phyloP scores from a whole-genome alignment of 2,113 vertebrate genomes.

The Oreotrochilus melanogaster region DNA sequence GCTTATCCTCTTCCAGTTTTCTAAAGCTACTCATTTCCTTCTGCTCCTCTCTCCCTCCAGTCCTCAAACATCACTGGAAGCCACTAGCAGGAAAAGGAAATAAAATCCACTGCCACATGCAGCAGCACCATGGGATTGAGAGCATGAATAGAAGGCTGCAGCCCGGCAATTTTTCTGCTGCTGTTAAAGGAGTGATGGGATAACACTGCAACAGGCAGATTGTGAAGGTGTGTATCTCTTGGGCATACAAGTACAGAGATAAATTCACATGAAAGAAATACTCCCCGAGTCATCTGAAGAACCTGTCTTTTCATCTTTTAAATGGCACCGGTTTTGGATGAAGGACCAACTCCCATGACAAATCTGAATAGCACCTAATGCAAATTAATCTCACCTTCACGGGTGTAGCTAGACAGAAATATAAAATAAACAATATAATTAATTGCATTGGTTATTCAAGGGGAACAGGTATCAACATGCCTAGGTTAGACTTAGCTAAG shows the following conservation, averaged over 20 bases:
- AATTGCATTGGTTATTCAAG: conserved; percentile 35
- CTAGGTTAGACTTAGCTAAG: neutral
- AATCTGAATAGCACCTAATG: neutral
- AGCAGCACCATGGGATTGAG: neutral
- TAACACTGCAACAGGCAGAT: neutral
- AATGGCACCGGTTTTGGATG: neutral
- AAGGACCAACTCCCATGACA: neutral
- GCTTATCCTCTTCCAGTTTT: neutral
- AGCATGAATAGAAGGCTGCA: neutral
- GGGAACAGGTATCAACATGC: neutral
- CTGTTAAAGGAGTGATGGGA: neutral
- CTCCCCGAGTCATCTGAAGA: neutral
- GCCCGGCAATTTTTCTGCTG: neutral
- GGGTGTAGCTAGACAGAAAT: conserved; percentile 2
- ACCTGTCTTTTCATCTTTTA: neutral
- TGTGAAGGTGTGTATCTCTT: neutral
- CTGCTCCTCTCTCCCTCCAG: neutral
- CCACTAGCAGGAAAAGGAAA: neutral
- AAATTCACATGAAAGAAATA: neutral
- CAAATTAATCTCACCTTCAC: neutral
- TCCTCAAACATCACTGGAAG: neutral
- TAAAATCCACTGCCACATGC: neutral
- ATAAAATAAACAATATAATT: conserved; percentile 43
- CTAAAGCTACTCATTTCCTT: neutral
- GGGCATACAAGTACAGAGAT: neutral